A percentile compares a stretch with the other conserved stretches of the same genome.
Conservation (phyloP, 2,113 vertebrate species). For the Toxostoma redivivum region DNA sequence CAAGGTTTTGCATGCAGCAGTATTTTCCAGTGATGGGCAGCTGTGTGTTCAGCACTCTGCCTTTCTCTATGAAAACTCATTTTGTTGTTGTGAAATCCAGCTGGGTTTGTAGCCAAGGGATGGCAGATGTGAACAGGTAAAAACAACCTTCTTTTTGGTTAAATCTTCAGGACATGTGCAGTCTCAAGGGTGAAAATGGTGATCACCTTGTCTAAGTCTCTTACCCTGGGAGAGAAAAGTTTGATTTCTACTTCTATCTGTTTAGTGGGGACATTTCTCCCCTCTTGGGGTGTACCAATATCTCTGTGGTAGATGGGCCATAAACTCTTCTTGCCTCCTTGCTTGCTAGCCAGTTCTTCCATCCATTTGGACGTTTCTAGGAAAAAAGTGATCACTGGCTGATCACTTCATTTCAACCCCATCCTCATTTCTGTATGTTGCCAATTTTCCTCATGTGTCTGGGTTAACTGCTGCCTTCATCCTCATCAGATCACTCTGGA, state of each 20-base stretch:
- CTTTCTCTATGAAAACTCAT: not conserved
- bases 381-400: not conserved
- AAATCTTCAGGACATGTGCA: not conserved
- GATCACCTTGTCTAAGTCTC: not conserved
- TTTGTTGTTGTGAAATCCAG: not conserved
- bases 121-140: not conserved
- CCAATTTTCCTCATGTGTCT: not conserved
- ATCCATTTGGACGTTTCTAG: not conserved
- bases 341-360: not conserved
- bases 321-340: not conserved
- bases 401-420: not conserved
- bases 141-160: not conserved
- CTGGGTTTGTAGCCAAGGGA: not conserved
- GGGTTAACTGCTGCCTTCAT: not conserved
- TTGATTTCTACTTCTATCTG: not conserved
- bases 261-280: not conserved
- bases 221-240: not conserved
- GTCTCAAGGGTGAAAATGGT: not conserved
- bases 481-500: not conserved
- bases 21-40: not conserved
- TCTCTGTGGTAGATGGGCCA: not conserved
- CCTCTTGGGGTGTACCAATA: not conserved
- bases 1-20: not conserved
- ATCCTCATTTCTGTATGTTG: accelerated
- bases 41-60: not conserved